Evolutionary conservation across 2,797 vertebrate genomes (phyloP).

Genomic region (Mormyrops boulengeri): DNA sequence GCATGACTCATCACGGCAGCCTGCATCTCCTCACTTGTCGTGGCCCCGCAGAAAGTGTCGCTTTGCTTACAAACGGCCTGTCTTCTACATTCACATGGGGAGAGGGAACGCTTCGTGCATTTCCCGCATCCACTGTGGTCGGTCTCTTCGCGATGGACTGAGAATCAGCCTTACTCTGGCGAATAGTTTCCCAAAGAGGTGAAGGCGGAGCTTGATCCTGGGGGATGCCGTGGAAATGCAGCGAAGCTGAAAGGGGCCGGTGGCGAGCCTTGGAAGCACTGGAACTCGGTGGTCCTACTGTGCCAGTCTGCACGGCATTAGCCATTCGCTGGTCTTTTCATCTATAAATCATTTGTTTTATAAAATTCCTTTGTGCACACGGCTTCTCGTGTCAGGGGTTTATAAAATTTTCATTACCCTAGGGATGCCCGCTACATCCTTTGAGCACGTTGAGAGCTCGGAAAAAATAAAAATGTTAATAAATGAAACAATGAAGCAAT

Average conservation of each 20-base stretch:
- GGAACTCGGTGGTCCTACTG: neutral
- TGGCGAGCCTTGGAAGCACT: neutral
- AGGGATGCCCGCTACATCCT: neutral
- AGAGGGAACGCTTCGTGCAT: neutral
- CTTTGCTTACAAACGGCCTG: neutral
- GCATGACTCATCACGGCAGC: neutral
- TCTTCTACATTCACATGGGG: neutral
- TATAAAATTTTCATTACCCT: slow-evolving; percentile 4
- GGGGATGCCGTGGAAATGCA: neutral
- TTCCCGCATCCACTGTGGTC: neutral
- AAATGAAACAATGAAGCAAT: neutral
- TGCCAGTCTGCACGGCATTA: neutral
- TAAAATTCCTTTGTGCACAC: neutral
- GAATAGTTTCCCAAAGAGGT: neutral
- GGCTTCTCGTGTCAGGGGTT: neutral
- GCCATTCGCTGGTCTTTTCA: slow-evolving; percentile 5
- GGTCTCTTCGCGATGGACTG: neutral
- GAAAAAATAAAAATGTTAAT: neutral
- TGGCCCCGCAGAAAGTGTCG: neutral
- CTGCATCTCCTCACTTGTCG: neutral
- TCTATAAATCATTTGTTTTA: slow-evolving; percentile 11
- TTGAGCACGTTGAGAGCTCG: neutral
- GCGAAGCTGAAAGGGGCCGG: neutral
- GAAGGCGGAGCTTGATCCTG: neutral
- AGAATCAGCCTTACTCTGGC: neutral